A percentile compares a stretch with the other conserved stretches of the same genome.
Evolutionary conservation across 2,888 invertebrate genomes (phyloP).

Genomic region (Coremacera marginata): DNA sequence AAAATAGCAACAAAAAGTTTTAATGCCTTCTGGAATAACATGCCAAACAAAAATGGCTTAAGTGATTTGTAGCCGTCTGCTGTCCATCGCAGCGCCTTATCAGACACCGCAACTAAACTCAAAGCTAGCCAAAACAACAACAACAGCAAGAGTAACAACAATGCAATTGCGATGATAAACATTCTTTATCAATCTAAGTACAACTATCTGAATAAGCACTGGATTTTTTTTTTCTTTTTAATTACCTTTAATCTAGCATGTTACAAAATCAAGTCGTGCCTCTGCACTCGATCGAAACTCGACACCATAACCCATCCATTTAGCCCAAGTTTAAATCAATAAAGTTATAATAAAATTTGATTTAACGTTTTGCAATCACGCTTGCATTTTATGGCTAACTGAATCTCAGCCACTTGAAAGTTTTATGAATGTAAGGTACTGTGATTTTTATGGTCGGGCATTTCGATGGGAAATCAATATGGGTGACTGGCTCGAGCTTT

Average conservation of each 20-base stretch:
- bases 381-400: slow-evolving; percentile 18
- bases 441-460: slow-evolving; percentile 60
- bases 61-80: slow-evolving; percentile 54
- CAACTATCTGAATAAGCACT: neutral
- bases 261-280: neutral
- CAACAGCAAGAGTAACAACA: too few species aligned
- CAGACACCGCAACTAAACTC: neutral
- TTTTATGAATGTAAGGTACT: slow-evolving; percentile 41
- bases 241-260: slow-evolving; percentile 28
- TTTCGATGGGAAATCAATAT: neutral
- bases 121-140: neutral
- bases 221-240: neutral
- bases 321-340: slow-evolving; percentile 28
- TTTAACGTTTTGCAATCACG: slow-evolving; percentile 48
- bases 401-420: slow-evolving; percentile 28
- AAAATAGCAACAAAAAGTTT: neutral
- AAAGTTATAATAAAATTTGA: slow-evolving; percentile 39
- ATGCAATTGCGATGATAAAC: neutral
- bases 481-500: neutral
- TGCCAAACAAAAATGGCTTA: slow-evolving; percentile 53
- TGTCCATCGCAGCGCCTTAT: neutral
- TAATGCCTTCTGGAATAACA: slow-evolving; percentile 2
- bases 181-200: slow-evolving; percentile 7
- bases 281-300: slow-evolving; percentile 39
- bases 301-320: slow-evolving; percentile 36